These are phyloP conservation scores for Xenops minutus DNA, from an alignment of 2,797 vertebrate genomes.

Conservation along the genomic window DNA sequence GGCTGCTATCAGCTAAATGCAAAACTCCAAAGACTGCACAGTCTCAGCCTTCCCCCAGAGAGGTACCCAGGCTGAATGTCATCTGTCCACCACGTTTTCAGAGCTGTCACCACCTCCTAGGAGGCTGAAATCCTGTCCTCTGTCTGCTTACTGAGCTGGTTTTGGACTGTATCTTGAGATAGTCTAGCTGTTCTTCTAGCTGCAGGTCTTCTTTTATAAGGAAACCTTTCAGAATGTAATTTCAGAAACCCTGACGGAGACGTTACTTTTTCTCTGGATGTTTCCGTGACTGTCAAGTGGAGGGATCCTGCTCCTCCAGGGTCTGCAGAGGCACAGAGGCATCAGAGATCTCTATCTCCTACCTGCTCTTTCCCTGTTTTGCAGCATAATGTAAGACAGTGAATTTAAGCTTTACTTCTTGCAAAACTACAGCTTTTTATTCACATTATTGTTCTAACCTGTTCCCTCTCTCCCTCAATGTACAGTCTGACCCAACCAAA, in stretches of 20 bases:
- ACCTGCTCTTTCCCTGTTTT: not conserved
- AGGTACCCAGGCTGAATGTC: rapidly evolving
- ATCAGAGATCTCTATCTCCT: not conserved
- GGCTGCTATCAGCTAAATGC: not conserved
- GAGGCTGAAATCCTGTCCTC: not conserved
- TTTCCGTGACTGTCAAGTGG: not conserved
- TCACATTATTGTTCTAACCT: not conserved
- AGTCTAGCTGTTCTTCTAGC: not conserved
- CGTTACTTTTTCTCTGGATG: not conserved
- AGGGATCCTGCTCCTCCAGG: not conserved
- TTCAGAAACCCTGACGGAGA: not conserved
- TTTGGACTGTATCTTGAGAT: not conserved
- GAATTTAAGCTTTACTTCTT: not conserved
- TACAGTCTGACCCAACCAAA: not conserved
- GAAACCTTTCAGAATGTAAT: not conserved
- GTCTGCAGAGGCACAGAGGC: not conserved
- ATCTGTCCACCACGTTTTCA: rapidly evolving
- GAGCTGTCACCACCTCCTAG: not conserved
- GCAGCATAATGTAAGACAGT: not conserved
- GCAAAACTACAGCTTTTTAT: not conserved
- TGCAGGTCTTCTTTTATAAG: not conserved
- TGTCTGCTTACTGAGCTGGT: not conserved
- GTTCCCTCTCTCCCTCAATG: not conserved
- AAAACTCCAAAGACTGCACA: not conserved
- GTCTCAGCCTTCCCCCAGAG: not conserved